These are phyloP conservation scores for Siniperca obscura DNA, from an alignment of 2,797 vertebrate species.

Conservation along the genomic window DNA sequence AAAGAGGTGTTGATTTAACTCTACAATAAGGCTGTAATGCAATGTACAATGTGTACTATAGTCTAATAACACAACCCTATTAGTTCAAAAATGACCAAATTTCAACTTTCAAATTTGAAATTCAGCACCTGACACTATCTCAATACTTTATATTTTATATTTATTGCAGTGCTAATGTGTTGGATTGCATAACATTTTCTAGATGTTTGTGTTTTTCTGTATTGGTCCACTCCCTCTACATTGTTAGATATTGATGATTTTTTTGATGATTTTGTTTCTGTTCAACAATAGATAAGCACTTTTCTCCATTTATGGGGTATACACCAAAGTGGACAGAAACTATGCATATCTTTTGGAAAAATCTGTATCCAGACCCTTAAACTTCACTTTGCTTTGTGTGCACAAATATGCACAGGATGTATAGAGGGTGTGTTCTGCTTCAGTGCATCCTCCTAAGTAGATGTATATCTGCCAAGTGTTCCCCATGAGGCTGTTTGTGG, in stretches of 20 bases:
- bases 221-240: neutral
- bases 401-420: slow-evolving; percentile 68
- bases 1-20: slow-evolving; percentile 17
- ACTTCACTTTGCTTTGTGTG: slow-evolving; percentile 49
- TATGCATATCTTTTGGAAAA: neutral
- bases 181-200: slow-evolving; percentile 11
- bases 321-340: slow-evolving; percentile 41
- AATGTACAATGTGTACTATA: slow-evolving; percentile 5
- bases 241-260: neutral
- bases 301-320: slow-evolving; percentile 8
- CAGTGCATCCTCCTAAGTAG: slow-evolving; percentile 74
- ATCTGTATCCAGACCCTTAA: slow-evolving; percentile 32
- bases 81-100: slow-evolving; percentile 11
- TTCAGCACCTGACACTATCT: neutral
- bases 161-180: slow-evolving; percentile 3
- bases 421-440: slow-evolving; percentile 52
- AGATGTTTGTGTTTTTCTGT: slow-evolving; percentile 9
- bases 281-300: slow-evolving; percentile 8
- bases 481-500: slow-evolving; percentile 76
- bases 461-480: slow-evolving; percentile 73
- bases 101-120: neutral
- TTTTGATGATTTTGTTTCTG: slow-evolving; percentile 25
- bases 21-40: slow-evolving; percentile 3
- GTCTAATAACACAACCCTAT: neutral
- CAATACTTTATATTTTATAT: neutral